These are phyloP conservation scores for Rhyacichthys aspro DNA, from an alignment of 2,797 vertebrate species.

Conservation along the genomic window DNA sequence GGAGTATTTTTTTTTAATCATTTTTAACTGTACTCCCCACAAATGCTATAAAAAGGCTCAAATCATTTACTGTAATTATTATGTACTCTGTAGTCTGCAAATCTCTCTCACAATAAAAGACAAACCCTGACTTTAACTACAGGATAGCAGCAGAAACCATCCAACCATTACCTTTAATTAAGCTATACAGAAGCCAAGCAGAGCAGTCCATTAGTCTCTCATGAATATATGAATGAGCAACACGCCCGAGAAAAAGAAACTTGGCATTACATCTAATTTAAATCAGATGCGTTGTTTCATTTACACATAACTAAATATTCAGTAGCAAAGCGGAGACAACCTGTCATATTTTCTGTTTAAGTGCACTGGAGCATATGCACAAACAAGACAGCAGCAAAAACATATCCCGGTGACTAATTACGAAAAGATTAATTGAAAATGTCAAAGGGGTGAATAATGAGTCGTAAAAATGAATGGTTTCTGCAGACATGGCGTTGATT, in stretches of 20 bases:
- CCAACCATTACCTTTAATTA: constrained; percentile 32
- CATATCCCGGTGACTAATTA: constrained; percentile 56
- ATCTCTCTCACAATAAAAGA: too few species aligned
- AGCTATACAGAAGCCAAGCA: constrained; percentile 24
- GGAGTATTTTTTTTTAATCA: too few species aligned
- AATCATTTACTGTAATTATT: too few species aligned
- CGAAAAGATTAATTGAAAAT: constrained; percentile 47
- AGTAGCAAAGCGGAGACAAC: constrained; percentile 21
- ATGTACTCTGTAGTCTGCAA: too few species aligned
- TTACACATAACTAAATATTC: constrained; percentile 22
- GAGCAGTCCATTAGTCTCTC: constrained; percentile 30
- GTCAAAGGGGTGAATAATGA: constrained; percentile 59
- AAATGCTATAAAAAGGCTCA: background rate
- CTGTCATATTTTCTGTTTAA: constrained; percentile 17
- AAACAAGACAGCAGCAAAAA: constrained; percentile 40
- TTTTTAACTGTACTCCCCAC: too few species aligned
- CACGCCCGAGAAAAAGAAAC: constrained; percentile 13
- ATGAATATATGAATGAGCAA: constrained; percentile 43
- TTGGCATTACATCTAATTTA: constrained; percentile 26
- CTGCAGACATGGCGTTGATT: constrained; percentile 68
- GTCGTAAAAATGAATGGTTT: constrained; percentile 63
- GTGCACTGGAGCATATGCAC: constrained; percentile 28
- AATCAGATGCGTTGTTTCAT: constrained; percentile 37
- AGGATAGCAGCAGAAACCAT: constrained; percentile 18
- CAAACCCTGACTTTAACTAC: constrained; percentile 14